These are phyloP conservation scores for Rugalucina vietnamica DNA, from an alignment of 2,888 invertebrate species.

Conservation along the genomic window DNA sequence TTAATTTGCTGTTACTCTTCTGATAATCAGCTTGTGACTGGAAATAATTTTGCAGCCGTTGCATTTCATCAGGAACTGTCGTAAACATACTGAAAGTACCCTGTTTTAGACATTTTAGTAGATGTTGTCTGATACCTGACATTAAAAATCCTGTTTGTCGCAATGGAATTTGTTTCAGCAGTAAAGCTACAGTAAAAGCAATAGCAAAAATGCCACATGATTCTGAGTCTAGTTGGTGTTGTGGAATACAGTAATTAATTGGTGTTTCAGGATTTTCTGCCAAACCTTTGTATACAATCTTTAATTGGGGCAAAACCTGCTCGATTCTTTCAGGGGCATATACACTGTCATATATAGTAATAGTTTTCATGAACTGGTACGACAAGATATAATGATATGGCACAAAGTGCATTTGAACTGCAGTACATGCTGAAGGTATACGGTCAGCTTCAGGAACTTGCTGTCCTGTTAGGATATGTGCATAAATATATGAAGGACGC, in stretches of 20 bases:
- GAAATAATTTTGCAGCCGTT: neutral
- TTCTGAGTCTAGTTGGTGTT: conserved; percentile 19
- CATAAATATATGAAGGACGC: neutral
- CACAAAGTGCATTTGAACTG: conserved; percentile 26
- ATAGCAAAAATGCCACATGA: conserved; percentile 28
- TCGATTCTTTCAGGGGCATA: neutral
- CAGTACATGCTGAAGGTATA: neutral
- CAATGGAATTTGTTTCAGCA: neutral
- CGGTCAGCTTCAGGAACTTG: neutral
- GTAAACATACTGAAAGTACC: neutral
- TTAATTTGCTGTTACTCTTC: neutral
- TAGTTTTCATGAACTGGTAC: neutral
- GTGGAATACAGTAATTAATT: conserved; percentile 14
- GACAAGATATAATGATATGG: conserved; percentile 22
- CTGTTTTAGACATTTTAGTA: neutral
- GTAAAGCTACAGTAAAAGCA: conserved; percentile 7
- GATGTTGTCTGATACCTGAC: neutral
- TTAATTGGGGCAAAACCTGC: neutral
- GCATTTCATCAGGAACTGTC: neutral
- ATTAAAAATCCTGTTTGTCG: neutral
- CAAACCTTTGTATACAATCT: neutral
- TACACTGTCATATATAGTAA: conserved; percentile 15
- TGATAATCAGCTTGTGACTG: neutral
- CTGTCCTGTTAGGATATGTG: neutral
- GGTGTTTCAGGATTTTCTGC: neutral